These are phyloP conservation scores for Piaya cayana DNA, from an alignment of 2,113 vertebrate species.

Conservation along the genomic window DNA sequence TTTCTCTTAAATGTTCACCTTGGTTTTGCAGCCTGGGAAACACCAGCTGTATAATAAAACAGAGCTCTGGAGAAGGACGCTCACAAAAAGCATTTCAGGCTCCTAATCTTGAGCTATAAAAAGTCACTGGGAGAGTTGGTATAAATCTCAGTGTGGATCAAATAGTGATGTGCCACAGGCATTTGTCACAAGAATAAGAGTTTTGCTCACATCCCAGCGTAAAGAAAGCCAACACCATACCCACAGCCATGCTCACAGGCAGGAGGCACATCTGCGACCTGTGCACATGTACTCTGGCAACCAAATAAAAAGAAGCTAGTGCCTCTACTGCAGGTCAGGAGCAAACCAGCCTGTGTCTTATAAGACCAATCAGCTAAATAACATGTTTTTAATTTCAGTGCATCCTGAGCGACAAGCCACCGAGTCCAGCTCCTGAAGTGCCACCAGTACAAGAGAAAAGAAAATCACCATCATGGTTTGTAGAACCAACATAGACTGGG, in stretches of 20 bases:
- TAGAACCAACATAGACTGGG: not conserved
- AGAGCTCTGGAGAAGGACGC: not conserved
- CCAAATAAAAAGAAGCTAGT: not conserved
- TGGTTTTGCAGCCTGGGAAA: not conserved
- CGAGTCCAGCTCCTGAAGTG: not conserved
- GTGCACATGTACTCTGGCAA: fast-evolving
- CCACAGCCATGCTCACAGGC: not conserved
- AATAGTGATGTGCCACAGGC: not conserved
- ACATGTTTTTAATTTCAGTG: fast-evolving
- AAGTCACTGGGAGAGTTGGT: not conserved
- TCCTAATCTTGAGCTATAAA: not conserved
- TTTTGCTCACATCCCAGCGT: not conserved
- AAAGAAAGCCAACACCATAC: not conserved
- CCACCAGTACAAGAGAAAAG: not conserved
- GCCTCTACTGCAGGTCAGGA: not conserved
- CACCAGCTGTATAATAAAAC: not conserved
- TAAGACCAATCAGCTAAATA: not conserved
- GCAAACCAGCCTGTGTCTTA: not conserved
- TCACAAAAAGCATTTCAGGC: not conserved
- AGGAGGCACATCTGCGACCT: not conserved
- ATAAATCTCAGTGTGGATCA: not conserved
- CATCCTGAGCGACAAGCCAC: not conserved
- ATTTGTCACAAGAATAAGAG: not conserved
- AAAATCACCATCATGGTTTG: not conserved
- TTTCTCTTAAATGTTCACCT: not conserved